Percentiles rank a stretch among this genome's conserved stretches.
Evolutionary conservation across 2,797 vertebrate species (phyloP).

Genomic region (Zalophus californianus): DNA sequence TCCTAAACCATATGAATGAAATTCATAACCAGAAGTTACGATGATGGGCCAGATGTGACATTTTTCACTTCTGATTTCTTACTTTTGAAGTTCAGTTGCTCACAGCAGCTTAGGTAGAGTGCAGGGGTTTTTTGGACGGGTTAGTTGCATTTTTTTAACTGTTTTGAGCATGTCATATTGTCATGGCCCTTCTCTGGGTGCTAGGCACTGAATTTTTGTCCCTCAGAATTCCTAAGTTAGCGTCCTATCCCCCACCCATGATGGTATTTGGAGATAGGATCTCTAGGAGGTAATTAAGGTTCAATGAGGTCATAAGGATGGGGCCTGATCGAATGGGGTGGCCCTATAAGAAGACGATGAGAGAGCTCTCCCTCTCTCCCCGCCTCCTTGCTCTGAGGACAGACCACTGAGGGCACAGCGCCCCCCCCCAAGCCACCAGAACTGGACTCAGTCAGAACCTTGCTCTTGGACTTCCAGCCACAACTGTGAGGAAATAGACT

Average conservation of each 20-base stretch:
- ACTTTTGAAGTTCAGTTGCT: not conserved
- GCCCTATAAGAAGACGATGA: not conserved
- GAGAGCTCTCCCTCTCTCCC: not conserved
- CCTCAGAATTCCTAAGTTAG: not conserved
- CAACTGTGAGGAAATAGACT: too few species aligned
- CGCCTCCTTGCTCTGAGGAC: not conserved
- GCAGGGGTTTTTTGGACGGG: not conserved
- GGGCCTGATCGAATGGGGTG: too few species aligned
- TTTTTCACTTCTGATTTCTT: not conserved
- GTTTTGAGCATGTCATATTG: rapidly evolving
- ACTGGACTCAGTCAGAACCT: rapidly evolving
- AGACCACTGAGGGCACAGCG: not conserved
- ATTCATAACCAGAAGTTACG: not conserved
- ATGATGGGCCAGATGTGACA: rapidly evolving
- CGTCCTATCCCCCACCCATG: not conserved
- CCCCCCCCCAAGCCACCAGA: not conserved
- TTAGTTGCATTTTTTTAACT: not conserved
- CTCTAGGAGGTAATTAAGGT: not conserved
- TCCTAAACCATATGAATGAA: not conserved
- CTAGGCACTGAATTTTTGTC: not conserved
- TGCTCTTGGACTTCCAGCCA: not conserved
- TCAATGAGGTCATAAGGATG: not conserved
- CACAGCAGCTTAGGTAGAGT: not conserved
- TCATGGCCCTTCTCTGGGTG: too few species aligned
- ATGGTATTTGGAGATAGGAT: too few species aligned